Base-by-base conservation (phyloP, 2,113 vertebrate species). In the Baryphthengus martii region DNA sequence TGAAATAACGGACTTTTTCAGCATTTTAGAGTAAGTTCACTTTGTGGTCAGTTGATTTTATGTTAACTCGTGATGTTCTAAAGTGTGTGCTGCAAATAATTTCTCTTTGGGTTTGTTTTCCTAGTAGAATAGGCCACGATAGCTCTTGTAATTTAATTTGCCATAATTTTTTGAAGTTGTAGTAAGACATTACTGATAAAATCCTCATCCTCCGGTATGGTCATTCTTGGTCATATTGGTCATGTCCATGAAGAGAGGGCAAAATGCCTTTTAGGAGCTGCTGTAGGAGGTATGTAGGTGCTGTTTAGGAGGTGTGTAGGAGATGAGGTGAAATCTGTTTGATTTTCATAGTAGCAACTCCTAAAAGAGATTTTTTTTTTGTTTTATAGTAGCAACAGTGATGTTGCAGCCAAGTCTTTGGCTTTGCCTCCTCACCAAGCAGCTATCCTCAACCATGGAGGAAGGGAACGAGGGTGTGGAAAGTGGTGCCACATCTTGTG, bases 1-100 rank as follows among this genome's bases (percentile, higher is more conserved):
- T 93, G 99, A 99, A 98, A 98, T 99, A 88, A 98, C 98, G 1
- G 99, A 99, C 97, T 99, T 99, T 97, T 99, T 99, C 97, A 99
- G 98, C 98, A 99, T 99, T 97, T 97, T 99, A 93, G 99, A 99
- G 99, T 99, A 98, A 99, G 99, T 98, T 94, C 59, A 71, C 35
- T 70, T 62, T 72, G 37, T 88, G 42, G 3, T 56, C 89, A 10
- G 11, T 78, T 92, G 52, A 21, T 83, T 61, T 53, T 23, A 20
- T 72, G 45, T 93, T 80, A 47, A 92, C 61, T 63, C 17, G 17
- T 67, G 35, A 23, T 58, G 18, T 53, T 79, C 28, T 74, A 5
- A 88, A 71, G 56, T 76, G 19, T 35, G 52, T 59, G 8, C 50
- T 78, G 29, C 29, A 78, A 81, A 20, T 47, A 62, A 33, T 68